Evolutionary conservation across 2,113 vertebrate species (phyloP), one percentile per base, ranked within the genome.

Genomic region (Oryzias melastigma): DNA sequence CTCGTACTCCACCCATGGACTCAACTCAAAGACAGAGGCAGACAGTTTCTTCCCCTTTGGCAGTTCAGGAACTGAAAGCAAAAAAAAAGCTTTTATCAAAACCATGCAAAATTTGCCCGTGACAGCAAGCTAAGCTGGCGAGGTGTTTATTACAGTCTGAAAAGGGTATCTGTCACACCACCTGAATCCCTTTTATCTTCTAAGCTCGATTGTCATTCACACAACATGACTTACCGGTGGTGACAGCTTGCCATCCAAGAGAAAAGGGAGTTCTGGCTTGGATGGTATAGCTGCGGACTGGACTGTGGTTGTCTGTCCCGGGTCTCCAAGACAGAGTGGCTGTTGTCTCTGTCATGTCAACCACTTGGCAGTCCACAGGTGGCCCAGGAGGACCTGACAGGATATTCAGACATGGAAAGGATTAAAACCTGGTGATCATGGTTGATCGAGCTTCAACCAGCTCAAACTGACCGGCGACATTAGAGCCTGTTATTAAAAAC

Each of bases 1-100:
- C 73, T 98, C 96, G 1, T 96, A 98, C 60, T 98, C 96, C 1
- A 98, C 96, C 96, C 96, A 98, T 0, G 96, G 94, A 81, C 94
- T 97, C 78, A 98, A 81, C 18, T 94, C 94, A 75, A 91, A 93
- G 77, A 97, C 95, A 0, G 92, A 92, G 0, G 95, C 93, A 6
- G 95, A 94, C 84, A 96, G 92, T 0, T 94, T 94, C 81, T 91
- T 90, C 51, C 95, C 95, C 0, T 92, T 92, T 2, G 98, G 90
- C 62, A 93, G 7, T 59, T 95, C 94, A 5, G 95, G 95, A 22
- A 98, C 96, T 98, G 35, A 77, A 62, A 81, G 53, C 73, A 57
- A 82, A 12, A 1, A 60, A 62, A 62, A 78, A 74, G 63, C 58
- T 78, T 81, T 84, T 70, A 87, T 84, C 65, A 81, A 58, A 76